Conservation (phyloP, 2,113 vertebrate species). For the Shinisaurus crocodilurus region DNA sequence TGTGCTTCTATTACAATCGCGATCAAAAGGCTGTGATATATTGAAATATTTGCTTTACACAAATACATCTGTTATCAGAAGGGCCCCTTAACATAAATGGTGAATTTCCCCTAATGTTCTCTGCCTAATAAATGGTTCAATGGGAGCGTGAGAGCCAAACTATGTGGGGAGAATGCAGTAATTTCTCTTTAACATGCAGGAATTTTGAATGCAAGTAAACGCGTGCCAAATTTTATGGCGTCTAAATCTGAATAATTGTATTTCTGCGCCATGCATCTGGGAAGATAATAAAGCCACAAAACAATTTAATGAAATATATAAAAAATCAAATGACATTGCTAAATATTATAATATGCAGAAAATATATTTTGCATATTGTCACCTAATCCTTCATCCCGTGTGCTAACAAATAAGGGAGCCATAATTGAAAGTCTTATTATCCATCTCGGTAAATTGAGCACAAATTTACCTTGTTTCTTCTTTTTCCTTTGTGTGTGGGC, state of each 20-base stretch:
- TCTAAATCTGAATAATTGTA: conserved; percentile 88
- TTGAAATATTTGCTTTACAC: conserved; percentile 80
- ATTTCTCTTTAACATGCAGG: conserved; percentile 84
- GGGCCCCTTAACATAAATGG: conserved; percentile 84
- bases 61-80: conserved; percentile 83
- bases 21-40: conserved; percentile 78
- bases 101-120: conserved; percentile 83
- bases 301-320: conserved; percentile 88
- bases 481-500: conserved; percentile 73
- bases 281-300: conserved; percentile 87
- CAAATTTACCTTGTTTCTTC: conserved; percentile 82
- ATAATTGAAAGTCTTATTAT: conserved; percentile 86
- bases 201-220: conserved; percentile 85
- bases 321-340: conserved; percentile 85
- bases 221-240: conserved; percentile 86
- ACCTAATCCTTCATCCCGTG: conserved; percentile 82
- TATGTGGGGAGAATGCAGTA: conserved; percentile 81
- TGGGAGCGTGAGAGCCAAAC: conserved; percentile 75
- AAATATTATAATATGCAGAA: conserved; percentile 86
- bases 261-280: conserved; percentile 85
- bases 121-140: conserved; percentile 79
- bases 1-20: conserved; percentile 76
- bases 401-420: conserved; percentile 81
- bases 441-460: conserved; percentile 79
- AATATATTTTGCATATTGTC: conserved; percentile 86